Conservation (phyloP, 2,113 vertebrate species). For the Scalopus aquaticus region DNA sequence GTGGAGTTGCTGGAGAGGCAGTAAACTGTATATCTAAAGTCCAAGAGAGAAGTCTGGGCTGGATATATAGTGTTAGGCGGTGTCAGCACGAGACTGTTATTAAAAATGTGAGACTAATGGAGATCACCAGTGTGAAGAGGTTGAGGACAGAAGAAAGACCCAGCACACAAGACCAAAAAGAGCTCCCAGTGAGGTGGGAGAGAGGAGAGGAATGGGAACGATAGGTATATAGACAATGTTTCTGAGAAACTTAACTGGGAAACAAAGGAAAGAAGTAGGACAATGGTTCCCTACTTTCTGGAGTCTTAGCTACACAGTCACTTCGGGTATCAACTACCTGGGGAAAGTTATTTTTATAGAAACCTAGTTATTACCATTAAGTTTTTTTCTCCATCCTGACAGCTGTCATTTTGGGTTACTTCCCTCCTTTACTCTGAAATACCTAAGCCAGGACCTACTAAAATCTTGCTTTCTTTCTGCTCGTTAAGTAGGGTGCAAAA, state of each 20-base stretch:
- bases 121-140: neutral
- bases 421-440: conserved; percentile 4
- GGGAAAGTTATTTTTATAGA: conserved; percentile 50
- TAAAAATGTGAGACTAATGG: neutral
- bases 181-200: neutral
- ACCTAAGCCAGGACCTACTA: conserved; percentile 15
- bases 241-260: neutral
- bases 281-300: neutral
- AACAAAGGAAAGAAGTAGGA: neutral
- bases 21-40: neutral
- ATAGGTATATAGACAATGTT: neutral
- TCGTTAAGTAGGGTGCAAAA: conserved; percentile 13
- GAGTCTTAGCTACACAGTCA: neutral
- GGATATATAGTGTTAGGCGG: neutral
- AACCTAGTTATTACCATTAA: conserved; percentile 26
- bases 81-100: neutral
- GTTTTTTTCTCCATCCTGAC: neutral
- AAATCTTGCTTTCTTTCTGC: conserved; percentile 33
- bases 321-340: neutral
- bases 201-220: neutral
- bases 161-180: neutral
- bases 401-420: conserved; percentile 50
- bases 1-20: neutral
- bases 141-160: neutral
- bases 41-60: neutral